Percentiles rank a stretch among this genome's conserved stretches.
Conservation (phyloP, 2,113 vertebrate genomes). For the Emydura subglobosa region DNA sequence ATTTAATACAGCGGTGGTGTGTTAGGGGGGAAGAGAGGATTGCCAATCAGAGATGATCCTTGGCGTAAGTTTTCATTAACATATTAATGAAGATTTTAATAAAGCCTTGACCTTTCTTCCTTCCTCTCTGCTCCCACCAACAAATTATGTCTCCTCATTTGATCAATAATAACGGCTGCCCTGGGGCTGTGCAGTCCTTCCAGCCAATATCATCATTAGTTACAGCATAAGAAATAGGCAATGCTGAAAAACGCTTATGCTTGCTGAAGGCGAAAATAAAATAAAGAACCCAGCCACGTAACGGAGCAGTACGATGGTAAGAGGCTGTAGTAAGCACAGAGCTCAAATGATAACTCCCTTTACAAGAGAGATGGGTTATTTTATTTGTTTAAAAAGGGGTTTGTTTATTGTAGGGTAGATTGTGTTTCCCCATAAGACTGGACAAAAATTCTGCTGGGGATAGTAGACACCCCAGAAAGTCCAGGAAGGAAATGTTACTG, state of each 20-base stretch:
- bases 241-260: background rate
- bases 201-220: background rate
- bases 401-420: background rate
- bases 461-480: background rate
- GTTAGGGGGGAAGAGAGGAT: background rate
- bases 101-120: background rate
- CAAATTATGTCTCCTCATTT: background rate
- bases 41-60: background rate
- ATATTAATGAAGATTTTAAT: constrained; percentile 50
- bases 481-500: background rate
- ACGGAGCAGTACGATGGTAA: rapidly evolving
- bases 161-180: background rate
- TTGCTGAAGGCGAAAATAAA: background rate
- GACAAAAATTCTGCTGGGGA: background rate
- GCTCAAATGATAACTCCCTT: background rate
- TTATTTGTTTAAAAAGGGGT: background rate
- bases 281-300: rapidly evolving
- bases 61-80: background rate
- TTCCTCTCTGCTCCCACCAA: background rate
- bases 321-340: background rate
- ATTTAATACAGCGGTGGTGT: background rate
- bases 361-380: background rate
- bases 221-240: background rate
- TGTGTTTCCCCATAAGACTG: background rate
- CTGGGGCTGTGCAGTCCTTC: background rate